Percentiles rank a stretch among this genome's conserved stretches.
Conservation (phyloP, 2,113 vertebrate genomes). For the Callipepla californica region DNA sequence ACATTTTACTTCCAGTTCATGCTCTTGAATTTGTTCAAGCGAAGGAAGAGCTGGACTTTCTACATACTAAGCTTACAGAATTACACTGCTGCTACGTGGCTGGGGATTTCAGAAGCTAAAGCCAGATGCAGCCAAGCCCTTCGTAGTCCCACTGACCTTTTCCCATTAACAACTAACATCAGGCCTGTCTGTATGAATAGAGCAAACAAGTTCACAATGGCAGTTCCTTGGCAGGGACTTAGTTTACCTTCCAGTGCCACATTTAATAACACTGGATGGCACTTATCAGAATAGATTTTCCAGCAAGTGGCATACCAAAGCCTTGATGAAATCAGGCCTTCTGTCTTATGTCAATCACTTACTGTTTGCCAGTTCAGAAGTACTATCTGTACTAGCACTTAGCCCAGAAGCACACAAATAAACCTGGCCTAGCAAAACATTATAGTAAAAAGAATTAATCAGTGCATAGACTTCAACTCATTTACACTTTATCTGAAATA, state of each 20-base stretch:
- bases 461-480: background rate
- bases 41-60: constrained; percentile 14
- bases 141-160: constrained; percentile 22
- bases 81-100: background rate
- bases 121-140: background rate
- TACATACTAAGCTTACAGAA: background rate
- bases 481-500: background rate
- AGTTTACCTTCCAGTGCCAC: constrained; percentile 28
- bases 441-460: background rate
- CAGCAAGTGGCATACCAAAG: constrained; percentile 55
- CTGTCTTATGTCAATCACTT: constrained; percentile 60
- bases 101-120: background rate
- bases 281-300: constrained; percentile 56
- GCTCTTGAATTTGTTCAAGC: background rate
- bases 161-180: background rate
- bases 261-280: constrained; percentile 38
- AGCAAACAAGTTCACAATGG: constrained; percentile 20
- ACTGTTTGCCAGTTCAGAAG: constrained; percentile 3
- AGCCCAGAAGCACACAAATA: background rate
- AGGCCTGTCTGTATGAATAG: background rate
- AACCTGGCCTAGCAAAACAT: background rate
- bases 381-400: background rate
- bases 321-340: constrained; percentile 55
- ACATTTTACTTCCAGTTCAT: background rate
- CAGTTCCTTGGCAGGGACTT: constrained; percentile 52